Percentiles rank a stretch among this genome's conserved stretches.
These are phyloP conservation scores for Halcyon senegalensis DNA, from an alignment of 2,113 vertebrate genomes.

Conservation along the genomic window DNA sequence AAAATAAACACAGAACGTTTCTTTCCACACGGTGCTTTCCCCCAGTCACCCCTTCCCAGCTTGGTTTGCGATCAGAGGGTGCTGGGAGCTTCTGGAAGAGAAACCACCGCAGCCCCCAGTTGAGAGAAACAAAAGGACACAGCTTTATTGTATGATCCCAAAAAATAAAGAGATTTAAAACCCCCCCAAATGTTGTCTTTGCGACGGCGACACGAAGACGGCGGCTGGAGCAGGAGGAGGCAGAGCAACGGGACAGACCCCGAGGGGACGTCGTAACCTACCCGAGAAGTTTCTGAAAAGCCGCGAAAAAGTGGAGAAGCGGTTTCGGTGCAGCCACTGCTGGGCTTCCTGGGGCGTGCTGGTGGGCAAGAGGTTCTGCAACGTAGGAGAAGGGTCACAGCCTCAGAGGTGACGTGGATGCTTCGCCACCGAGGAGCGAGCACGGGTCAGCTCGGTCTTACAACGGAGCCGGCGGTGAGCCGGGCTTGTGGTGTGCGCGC, in stretches of 20 bases:
- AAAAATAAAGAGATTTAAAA: background rate
- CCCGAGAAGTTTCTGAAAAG: conserved; percentile 98
- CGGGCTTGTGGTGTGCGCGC: background rate
- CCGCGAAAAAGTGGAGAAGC: conserved; percentile 92
- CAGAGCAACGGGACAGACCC: rapidly evolving
- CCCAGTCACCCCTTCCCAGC: too few species aligned
- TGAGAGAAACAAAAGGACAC: background rate
- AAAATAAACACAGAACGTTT: rapidly evolving
- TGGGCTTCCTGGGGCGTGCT: conserved; percentile 94
- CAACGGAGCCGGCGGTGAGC: rapidly evolving
- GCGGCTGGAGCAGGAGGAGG: background rate
- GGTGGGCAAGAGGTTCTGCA: conserved; percentile 91
- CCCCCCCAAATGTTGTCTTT: too few species aligned
- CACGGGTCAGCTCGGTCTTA: background rate
- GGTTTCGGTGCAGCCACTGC: conserved; percentile 95
- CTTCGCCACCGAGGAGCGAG: rapidly evolving
- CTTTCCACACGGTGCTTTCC: too few species aligned
- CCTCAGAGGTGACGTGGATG: rapidly evolving
- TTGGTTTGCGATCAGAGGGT: background rate
- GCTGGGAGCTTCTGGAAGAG: background rate
- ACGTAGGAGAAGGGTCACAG: background rate
- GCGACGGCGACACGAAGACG: rapidly evolving
- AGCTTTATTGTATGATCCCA: background rate
- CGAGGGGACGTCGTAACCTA: conserved; percentile 20
- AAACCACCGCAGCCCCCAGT: background rate